Conservation (phyloP, 2,113 vertebrate genomes). For the Cyanistes caeruleus region DNA sequence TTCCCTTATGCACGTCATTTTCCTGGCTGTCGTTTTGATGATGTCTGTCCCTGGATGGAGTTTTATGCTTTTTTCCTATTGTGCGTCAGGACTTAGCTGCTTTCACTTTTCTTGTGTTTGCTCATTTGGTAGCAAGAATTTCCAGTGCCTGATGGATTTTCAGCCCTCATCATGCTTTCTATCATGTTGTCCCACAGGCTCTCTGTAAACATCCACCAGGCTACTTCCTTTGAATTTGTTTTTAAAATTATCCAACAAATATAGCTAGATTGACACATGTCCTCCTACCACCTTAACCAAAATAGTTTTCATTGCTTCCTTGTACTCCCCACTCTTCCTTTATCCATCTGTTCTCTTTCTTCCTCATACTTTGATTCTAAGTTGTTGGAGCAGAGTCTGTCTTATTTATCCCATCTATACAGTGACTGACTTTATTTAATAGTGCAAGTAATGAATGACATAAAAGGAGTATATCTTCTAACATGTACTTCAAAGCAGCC, state of each 20-base stretch:
- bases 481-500: neutral
- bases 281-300: constrained; percentile 54
- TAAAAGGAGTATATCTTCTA: neutral
- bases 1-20: neutral
- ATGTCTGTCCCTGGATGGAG: neutral
- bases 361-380: neutral
- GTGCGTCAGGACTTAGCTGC: neutral
- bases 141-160: neutral
- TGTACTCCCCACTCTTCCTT: constrained; percentile 30
- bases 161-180: neutral
- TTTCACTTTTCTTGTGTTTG: neutral
- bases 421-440: constrained; percentile 4
- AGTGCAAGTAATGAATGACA: neutral
- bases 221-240: neutral
- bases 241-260: neutral
- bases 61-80: neutral
- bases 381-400: neutral
- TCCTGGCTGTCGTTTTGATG: neutral
- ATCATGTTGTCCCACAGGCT: neutral
- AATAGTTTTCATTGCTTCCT: constrained; percentile 46
- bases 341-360: constrained; percentile 57
- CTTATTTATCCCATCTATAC: neutral
- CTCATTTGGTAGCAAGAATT: constrained; percentile 28
- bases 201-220: constrained; percentile 17
- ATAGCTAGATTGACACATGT: constrained; percentile 47